Evolutionary conservation across 2,797 vertebrate species (phyloP).

Genomic region (Mus caroli): DNA sequence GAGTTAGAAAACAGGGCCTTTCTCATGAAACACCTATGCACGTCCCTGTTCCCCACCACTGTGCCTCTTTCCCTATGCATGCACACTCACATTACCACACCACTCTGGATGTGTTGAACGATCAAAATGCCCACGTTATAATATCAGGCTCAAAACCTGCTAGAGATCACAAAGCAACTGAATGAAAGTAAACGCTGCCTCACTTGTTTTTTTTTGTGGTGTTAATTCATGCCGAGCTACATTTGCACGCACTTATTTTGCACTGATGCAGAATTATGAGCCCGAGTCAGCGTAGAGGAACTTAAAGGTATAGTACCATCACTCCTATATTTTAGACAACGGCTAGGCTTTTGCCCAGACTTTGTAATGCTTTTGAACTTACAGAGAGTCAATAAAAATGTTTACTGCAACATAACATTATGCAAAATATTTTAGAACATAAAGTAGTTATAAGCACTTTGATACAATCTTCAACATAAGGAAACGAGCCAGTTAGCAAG

Average conservation of each 20-base stretch:
- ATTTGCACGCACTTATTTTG: background rate
- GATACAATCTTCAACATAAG: constrained; percentile 1
- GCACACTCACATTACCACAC: background rate
- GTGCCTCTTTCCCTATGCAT: constrained; percentile 1
- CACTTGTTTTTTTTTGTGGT: background rate
- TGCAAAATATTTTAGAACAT: constrained; percentile 16
- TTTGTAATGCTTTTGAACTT: background rate
- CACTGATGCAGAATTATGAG: background rate
- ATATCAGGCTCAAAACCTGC: background rate
- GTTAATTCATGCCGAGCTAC: background rate
- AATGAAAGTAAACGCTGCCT: background rate
- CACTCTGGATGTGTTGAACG: background rate
- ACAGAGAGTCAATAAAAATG: constrained; percentile 16
- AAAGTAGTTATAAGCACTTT: background rate
- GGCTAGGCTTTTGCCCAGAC: background rate
- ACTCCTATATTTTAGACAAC: background rate
- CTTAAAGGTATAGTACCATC: background rate
- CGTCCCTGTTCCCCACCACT: background rate
- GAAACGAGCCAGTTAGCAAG: constrained; percentile 53
- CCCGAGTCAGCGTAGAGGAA: background rate
- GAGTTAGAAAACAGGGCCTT: background rate
- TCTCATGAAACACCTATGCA: background rate
- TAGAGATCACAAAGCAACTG: background rate
- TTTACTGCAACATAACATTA: constrained; percentile 24
- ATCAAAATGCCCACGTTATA: constrained; percentile 23